Conservation (phyloP, 2,113 vertebrate genomes). For the Stercorarius parasiticus region DNA sequence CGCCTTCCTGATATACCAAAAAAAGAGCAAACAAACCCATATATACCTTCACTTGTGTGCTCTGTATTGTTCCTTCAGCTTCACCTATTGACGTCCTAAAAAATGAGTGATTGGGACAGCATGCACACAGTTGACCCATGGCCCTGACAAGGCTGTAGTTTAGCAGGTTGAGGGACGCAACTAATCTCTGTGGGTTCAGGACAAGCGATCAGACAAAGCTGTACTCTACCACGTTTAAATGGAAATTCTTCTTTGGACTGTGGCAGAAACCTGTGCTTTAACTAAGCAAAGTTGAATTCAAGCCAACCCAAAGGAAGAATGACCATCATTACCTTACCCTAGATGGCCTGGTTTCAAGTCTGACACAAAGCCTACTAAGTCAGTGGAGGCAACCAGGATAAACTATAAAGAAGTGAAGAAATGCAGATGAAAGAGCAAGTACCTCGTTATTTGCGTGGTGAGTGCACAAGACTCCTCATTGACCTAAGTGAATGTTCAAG, state of each 20-base stretch:
- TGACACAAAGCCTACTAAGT: not conserved
- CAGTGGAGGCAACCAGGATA: not conserved
- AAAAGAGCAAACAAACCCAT: not conserved
- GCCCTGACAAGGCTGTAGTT: not conserved
- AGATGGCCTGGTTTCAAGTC: not conserved
- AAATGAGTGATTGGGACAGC: not conserved
- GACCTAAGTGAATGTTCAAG: not conserved
- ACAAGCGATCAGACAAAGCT: not conserved
- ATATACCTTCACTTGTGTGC: fast-evolving
- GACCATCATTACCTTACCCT: too few species aligned
- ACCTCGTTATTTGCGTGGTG: not conserved
- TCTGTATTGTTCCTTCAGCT: constrained; percentile 2
- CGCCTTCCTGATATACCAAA: not conserved
- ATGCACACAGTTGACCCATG: not conserved
- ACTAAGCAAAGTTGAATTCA: not conserved
- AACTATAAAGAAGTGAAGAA: not conserved
- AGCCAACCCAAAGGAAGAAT: not conserved
- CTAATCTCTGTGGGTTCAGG: not conserved
- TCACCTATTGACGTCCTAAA: not conserved
- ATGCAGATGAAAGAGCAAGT: not conserved
- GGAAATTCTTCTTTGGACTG: not conserved
- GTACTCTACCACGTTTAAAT: fast-evolving
- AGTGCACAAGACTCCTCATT: not conserved
- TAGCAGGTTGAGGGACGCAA: not conserved
- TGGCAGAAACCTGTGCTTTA: not conserved